Percentiles rank a stretch among this genome's conserved stretches.
phyloP scores from a whole-genome alignment of 2,113 vertebrate genomes.

The Bubo scandiacus region DNA sequence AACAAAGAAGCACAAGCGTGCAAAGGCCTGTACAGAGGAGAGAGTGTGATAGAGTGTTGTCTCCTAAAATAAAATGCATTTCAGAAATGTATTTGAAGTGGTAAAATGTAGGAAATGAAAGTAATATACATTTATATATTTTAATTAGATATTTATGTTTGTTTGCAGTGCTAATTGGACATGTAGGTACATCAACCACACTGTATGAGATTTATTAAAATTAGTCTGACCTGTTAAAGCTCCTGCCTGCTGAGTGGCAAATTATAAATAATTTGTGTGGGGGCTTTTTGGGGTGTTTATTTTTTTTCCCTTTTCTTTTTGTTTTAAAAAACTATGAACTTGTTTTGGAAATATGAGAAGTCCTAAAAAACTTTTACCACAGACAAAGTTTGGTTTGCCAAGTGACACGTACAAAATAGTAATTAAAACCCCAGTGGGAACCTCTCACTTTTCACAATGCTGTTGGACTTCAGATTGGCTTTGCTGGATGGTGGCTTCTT shows the following conservation, averaged over 20 bases:
- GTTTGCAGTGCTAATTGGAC: neutral
- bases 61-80: neutral
- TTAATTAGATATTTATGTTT: neutral
- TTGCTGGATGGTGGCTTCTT: neutral
- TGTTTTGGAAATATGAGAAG: neutral
- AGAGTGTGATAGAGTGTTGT: neutral
- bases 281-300: neutral
- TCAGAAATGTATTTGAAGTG: neutral
- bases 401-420: accelerated
- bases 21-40: neutral
- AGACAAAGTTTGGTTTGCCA: neutral
- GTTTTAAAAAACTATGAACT: neutral
- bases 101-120: neutral
- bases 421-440: neutral
- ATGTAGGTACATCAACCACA: neutral
- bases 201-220: neutral
- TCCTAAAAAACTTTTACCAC: neutral
- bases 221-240: neutral
- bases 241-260: neutral
- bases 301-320: neutral
- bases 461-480: neutral
- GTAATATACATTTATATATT: neutral
- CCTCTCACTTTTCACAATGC: neutral
- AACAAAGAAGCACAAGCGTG: neutral
- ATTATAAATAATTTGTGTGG: neutral